phyloP scores from a whole-genome alignment of 2,888 invertebrate species.

The Stenchaetothrips biformis region DNA sequence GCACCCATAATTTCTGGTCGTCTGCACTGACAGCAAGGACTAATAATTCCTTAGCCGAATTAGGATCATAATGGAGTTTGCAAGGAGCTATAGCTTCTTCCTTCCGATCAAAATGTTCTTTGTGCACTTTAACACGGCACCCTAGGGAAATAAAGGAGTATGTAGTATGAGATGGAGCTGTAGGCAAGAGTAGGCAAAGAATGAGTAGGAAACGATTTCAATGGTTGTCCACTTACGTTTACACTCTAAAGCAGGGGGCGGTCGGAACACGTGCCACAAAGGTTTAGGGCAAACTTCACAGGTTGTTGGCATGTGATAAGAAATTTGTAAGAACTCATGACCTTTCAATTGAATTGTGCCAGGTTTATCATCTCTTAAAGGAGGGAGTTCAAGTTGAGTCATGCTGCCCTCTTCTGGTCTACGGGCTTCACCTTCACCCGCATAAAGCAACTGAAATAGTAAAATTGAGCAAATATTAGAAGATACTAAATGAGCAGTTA shows the following conservation, averaged over 20 bases:
- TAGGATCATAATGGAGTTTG: slow-evolving; percentile 92
- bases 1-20: slow-evolving; percentile 91
- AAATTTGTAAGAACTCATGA: slow-evolving; percentile 93
- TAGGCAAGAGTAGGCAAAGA: neutral
- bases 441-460: slow-evolving; percentile 74
- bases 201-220: neutral
- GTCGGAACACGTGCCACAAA: slow-evolving; percentile 96
- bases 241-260: slow-evolving; percentile 96
- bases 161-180: neutral
- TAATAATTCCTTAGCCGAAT: slow-evolving; percentile 87
- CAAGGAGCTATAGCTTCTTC: slow-evolving; percentile 85
- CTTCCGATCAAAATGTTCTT: slow-evolving; percentile 85
- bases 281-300: slow-evolving; percentile 97
- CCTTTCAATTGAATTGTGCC: slow-evolving; percentile 77
- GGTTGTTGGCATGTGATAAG: slow-evolving; percentile 96
- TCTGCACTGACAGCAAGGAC: slow-evolving; percentile 79
- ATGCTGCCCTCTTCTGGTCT: slow-evolving; percentile 57
- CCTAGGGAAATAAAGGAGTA: slow-evolving; percentile 53
- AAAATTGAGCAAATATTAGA: neutral
- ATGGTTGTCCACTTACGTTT: slow-evolving; percentile 56
- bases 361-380: slow-evolving; percentile 48
- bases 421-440: slow-evolving; percentile 91
- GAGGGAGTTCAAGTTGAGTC: slow-evolving; percentile 43
- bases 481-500: slow-evolving; percentile 27
- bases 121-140: slow-evolving; percentile 95